Evolutionary conservation across 2,888 invertebrate species (phyloP).

Genomic region (Polyommatus iphigenia): DNA sequence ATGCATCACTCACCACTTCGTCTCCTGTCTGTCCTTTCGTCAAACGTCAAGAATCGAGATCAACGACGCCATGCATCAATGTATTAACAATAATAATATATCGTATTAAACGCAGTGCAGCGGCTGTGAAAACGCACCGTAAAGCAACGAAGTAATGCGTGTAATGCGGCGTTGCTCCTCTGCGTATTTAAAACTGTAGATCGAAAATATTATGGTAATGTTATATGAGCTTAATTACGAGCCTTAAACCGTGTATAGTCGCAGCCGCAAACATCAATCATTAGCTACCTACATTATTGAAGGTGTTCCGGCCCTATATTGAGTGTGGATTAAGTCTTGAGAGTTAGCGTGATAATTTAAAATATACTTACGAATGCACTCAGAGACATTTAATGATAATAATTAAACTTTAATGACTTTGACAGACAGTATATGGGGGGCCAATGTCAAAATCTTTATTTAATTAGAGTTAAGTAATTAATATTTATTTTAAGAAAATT

Average conservation of each 20-base stretch:
- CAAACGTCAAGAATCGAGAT: not conserved
- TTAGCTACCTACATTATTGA: slow-evolving; percentile 31
- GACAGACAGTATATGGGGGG: too few species aligned
- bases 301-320: slow-evolving; percentile 21
- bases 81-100: too few species aligned
- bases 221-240: slow-evolving; percentile 26
- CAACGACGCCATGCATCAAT: not conserved
- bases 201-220: slow-evolving; percentile 19
- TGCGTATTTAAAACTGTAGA: not conserved
- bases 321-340: not conserved
- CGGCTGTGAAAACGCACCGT: not conserved
- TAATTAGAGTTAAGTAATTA: too few species aligned
- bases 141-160: not conserved
- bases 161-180: not conserved
- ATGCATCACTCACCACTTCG: not conserved
- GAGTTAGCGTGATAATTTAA: not conserved
- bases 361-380: not conserved
- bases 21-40: not conserved
- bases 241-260: slow-evolving; percentile 18
- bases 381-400: too few species aligned
- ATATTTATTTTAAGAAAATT: too few species aligned
- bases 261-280: slow-evolving; percentile 28
- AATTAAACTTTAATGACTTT: too few species aligned
- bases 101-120: not conserved
- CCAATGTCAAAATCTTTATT: too few species aligned